Evolutionary conservation across 2,888 invertebrate species (phyloP).

Genomic region (Nephrotoma appendiculata): DNA sequence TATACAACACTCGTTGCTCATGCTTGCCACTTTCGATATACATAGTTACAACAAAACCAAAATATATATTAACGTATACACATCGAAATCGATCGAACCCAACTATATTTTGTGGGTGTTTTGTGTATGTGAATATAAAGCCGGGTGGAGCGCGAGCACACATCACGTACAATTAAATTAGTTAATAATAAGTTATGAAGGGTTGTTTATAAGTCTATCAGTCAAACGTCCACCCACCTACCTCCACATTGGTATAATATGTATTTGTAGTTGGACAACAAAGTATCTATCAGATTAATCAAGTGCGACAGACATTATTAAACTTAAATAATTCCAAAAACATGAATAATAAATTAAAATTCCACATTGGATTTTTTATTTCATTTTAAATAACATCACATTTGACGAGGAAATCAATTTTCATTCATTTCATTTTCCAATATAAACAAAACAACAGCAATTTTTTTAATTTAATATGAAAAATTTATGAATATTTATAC

Average conservation of each 20-base stretch:
- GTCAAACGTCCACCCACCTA: neutral
- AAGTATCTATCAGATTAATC: neutral
- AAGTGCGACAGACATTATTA: neutral
- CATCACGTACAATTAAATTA: neutral
- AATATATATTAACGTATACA: neutral
- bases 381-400: neutral
- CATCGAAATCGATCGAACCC: neutral
- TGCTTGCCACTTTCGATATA: neutral
- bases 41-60: neutral
- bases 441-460: neutral
- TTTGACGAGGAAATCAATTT: neutral
- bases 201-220: neutral
- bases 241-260: neutral
- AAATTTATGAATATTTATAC: neutral
- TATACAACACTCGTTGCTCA: neutral
- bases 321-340: neutral
- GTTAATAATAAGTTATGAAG: neutral
- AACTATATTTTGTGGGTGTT: neutral
- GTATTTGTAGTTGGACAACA: neutral
- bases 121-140: neutral
- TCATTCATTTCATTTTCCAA: neutral
- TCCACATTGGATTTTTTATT: neutral
- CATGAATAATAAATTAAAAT: neutral
- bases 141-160: neutral
- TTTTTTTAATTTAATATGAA: neutral